Conservation (phyloP, 2,888 invertebrate genomes). For the Lasioglossum villosulum region DNA sequence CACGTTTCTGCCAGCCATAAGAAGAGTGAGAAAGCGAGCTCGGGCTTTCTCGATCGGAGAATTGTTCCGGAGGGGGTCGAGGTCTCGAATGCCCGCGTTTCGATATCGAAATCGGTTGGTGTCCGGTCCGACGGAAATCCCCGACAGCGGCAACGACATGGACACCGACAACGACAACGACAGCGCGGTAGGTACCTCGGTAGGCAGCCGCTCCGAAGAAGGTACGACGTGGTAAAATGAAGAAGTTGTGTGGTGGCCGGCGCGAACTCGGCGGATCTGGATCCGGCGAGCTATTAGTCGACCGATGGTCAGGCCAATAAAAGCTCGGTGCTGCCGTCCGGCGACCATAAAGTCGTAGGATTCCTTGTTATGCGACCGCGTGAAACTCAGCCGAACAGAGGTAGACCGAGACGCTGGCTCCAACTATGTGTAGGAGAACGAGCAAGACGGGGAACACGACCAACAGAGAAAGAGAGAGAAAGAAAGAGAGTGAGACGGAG, state of each 20-base stretch:
- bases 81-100: conserved; percentile 13
- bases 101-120: conserved; percentile 19
- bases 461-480: conserved; percentile 16
- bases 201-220: conserved; percentile 41
- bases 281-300: conserved; percentile 75
- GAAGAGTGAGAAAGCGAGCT: conserved; percentile 7
- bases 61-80: background rate
- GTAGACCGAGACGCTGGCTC: conserved; percentile 3
- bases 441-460: background rate
- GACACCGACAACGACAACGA: conserved; percentile 13
- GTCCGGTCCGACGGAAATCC: background rate
- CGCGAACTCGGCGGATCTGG: conserved; percentile 73
- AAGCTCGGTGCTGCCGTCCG: conserved; percentile 71
- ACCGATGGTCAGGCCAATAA: conserved; percentile 76
- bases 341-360: conserved; percentile 78
- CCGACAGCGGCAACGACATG: conserved; percentile 23
- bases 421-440: background rate
- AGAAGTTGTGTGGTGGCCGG: conserved; percentile 70
- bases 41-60: background rate
- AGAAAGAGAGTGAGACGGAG: conserved; percentile 13
- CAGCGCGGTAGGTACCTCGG: conserved; percentile 52
- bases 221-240: conserved; percentile 72
- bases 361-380: conserved; percentile 77
- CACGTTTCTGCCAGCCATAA: conserved; percentile 13
- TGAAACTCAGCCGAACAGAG: conserved; percentile 39